Conservation (phyloP, 2,797 vertebrate genomes). For the Rousettus madagascariensis region DNA sequence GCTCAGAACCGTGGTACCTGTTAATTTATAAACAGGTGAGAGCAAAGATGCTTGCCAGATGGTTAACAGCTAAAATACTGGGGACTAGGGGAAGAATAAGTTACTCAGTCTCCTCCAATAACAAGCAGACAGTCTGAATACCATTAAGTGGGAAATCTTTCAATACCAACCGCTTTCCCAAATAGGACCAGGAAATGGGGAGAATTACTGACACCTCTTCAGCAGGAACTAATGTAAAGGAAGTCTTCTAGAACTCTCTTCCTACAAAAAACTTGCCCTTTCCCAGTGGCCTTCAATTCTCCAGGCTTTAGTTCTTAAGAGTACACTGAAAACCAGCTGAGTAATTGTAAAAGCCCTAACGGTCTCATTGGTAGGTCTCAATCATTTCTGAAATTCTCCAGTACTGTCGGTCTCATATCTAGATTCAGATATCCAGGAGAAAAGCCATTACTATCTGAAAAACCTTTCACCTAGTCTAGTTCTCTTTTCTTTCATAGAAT, state of each 20-base stretch:
- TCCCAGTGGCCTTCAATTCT: conserved; percentile 1
- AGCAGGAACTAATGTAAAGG: not conserved
- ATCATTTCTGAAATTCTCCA: conserved; percentile 8
- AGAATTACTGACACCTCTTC: not conserved
- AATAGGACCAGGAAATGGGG: not conserved
- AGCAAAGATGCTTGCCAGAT: not conserved
- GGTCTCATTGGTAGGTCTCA: not conserved
- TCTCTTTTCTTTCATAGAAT: conserved; percentile 12
- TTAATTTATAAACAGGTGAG: not conserved
- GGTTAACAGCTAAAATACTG: not conserved
- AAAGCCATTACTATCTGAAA: not conserved
- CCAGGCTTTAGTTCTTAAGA: not conserved
- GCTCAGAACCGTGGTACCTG: not conserved
- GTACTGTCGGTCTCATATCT: not conserved
- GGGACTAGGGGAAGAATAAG: not conserved
- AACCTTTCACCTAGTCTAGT: not conserved
- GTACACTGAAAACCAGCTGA: not conserved
- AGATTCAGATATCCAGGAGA: not conserved
- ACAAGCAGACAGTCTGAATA: not conserved
- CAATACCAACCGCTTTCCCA: not conserved
- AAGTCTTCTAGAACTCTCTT: not conserved
- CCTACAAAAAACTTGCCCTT: conserved; percentile 1
- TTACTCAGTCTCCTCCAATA: not conserved
- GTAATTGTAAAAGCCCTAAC: not conserved
- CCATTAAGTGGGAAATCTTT: not conserved